phyloP scores from a whole-genome alignment of 2,888 invertebrate genomes.

The Falcaria lacertinaria region DNA sequence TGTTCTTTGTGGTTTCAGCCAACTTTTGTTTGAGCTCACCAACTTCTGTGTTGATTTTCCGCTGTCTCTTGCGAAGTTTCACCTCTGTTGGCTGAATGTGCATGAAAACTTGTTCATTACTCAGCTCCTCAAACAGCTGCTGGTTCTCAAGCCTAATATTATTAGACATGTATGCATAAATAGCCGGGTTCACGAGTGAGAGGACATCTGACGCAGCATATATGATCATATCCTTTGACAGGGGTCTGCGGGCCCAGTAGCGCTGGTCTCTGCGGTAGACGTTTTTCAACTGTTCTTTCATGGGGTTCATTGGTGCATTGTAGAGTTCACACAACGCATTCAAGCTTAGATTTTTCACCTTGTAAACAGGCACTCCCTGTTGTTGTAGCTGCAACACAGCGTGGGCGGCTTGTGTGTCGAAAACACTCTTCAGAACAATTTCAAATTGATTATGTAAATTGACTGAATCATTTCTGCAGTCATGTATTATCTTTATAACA shows the following conservation, averaged over 20 bases:
- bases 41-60: constrained; percentile 95
- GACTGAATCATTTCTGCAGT: constrained; percentile 94
- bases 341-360: constrained; percentile 95
- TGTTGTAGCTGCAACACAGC: constrained; percentile 94
- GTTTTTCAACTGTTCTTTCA: constrained; percentile 94
- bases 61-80: constrained; percentile 91
- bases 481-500: constrained; percentile 94
- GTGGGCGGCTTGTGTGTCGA: constrained; percentile 96
- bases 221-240: constrained; percentile 94
- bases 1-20: constrained; percentile 89
- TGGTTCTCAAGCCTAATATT: constrained; percentile 86
- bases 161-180: constrained; percentile 84
- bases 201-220: constrained; percentile 95
- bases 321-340: constrained; percentile 95
- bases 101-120: constrained; percentile 92
- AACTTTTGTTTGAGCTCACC: constrained; percentile 91
- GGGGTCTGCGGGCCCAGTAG: constrained; percentile 93
- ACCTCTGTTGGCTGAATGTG: constrained; percentile 92
- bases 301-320: constrained; percentile 91
- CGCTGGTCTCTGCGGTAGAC: constrained; percentile 91
- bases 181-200: constrained; percentile 90
- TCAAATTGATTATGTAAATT: constrained; percentile 93
- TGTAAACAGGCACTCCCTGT: constrained; percentile 93
- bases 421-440: constrained; percentile 89
- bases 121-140: constrained; percentile 88